Evolutionary conservation across 2,113 vertebrate genomes (phyloP), one percentile per base, ranked within the genome.

Genomic region (Platysternon megacephalum): DNA sequence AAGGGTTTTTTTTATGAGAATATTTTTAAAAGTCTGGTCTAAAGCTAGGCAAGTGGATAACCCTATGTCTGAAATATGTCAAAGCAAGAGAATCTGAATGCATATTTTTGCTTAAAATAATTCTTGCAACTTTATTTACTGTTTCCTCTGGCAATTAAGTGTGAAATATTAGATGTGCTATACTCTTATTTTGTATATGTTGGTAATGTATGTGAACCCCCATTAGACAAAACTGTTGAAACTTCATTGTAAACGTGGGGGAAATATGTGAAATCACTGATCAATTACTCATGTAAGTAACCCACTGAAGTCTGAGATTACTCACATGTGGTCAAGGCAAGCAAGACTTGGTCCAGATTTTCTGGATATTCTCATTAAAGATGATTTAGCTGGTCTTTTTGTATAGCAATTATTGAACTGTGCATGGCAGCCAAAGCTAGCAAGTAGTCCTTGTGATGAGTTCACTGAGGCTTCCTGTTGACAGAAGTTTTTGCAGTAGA

Each of bases 1-100:
- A 35, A 92, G 80, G 94, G 51, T 24, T 44, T 44, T 44, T 44
- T 89, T 87, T 68, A 88, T 79, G 81, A 2, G 74, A 91, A 89
- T 93, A 74, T 82, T 90, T n/a, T 72, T 72, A 39, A 72, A 76
- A 93, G 92, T 21, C 49, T 16, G 94, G 51, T 56, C 74, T 97
- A 58, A 58, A 93, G 94, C 61, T 72, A 91, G 85, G 21, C 14
- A 1, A 95, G 93, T 56, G 89, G 92, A 94, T 76, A 28, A 84
- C 1, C 90, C 88, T 65, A 76, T 55, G 89, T 83, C 94, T 53
- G 79, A 94, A 46, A 8, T 78, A 95, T 65, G 68, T 28, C 14
- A 95, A 88, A 95, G 83, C 85, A 97, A 87, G 96, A 95, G 96
- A 86, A 92, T 83, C 79, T 86, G 79, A 94, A 55, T 89, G 90